Conservation (phyloP, 2,113 vertebrate genomes). For the Melospiza melodia region DNA sequence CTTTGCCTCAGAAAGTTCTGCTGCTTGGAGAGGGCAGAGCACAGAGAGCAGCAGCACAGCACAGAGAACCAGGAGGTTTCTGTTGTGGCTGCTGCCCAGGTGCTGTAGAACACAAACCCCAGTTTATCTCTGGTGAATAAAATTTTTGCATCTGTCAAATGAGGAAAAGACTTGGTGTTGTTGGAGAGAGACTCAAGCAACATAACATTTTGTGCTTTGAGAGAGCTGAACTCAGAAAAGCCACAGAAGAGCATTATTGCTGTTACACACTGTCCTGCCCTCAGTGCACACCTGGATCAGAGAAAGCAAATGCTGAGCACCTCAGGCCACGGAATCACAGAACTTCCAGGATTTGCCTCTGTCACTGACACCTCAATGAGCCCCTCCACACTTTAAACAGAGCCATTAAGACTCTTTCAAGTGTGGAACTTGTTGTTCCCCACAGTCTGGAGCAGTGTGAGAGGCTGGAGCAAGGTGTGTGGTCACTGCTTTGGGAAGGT, state of each 20-base stretch:
- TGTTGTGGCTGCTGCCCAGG: not conserved
- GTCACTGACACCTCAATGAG: not conserved
- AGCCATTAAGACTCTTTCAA: not conserved
- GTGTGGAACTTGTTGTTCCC: not conserved
- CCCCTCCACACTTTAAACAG: not conserved
- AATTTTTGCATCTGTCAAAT: not conserved
- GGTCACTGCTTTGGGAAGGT: not conserved
- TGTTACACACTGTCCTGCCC: not conserved
- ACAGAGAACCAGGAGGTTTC: not conserved
- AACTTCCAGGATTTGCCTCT: not conserved
- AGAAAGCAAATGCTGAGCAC: not conserved
- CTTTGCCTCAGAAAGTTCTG: not conserved
- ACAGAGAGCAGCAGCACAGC: not conserved
- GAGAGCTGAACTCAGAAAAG: not conserved
- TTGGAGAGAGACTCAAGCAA: not conserved
- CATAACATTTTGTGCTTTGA: not conserved
- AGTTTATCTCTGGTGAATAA: not conserved
- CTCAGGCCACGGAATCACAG: rapidly evolving
- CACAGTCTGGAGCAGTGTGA: not conserved
- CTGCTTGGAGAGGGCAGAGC: not conserved
- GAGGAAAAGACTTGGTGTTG: not conserved
- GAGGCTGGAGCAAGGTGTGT: not conserved
- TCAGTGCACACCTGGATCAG: not conserved
- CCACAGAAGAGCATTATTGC: not conserved
- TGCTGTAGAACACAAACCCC: not conserved